Base-by-base conservation (phyloP, 2,888 invertebrate genomes). In the Luffia ferchaultella region DNA sequence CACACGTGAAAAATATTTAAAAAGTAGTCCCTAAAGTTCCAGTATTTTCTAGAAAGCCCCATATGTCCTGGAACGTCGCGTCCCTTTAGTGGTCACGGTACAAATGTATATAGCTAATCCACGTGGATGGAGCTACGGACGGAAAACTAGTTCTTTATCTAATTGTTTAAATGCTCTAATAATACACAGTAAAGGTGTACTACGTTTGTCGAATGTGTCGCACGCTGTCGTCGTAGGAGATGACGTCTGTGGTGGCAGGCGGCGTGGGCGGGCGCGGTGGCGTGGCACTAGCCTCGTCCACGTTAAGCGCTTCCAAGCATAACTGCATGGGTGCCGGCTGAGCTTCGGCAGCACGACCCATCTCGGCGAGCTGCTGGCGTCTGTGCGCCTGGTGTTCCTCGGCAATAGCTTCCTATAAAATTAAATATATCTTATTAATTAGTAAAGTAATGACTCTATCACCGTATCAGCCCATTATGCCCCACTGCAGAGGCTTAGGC, bases 281-380 rank as follows among this genome's bases (percentile, higher is more conserved):
- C 0, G 60, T 50, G 1, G 74, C 68, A 49, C 71, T 72, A 42
- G 79, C 82, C 54, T 82, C 82, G 18, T 71, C 73, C 54, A 83
- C 83, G 58, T 78, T 64, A n/a, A 83, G 64, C 1, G 76, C 76
- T 0, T 67, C 52, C 42, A 83, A 68, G 52, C 83, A 83, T 1
- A 67, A 64, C 64, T 82, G 69, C 79, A 82, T 78, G 1, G 67
- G 70, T 53, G 61, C 70, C 2, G 79, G 78, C 52, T 76, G 67
- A 0, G 74, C 76, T 43, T 78, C 76, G 0, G 80, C 80, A 2
- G 70, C 73, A 42, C 68, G 67, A 0, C 83, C 83, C 50, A 82
- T 78, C 65, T 70, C 73, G 1, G 68, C 68, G 3, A 83, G 61
- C 54, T 77, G 68, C 0, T 70, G 68, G n/a, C 72, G 67, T 1